Evolutionary conservation across 2,888 invertebrate species (phyloP), one percentile per base, ranked within the genome.

Genomic region (Quadroppia sp.): DNA sequence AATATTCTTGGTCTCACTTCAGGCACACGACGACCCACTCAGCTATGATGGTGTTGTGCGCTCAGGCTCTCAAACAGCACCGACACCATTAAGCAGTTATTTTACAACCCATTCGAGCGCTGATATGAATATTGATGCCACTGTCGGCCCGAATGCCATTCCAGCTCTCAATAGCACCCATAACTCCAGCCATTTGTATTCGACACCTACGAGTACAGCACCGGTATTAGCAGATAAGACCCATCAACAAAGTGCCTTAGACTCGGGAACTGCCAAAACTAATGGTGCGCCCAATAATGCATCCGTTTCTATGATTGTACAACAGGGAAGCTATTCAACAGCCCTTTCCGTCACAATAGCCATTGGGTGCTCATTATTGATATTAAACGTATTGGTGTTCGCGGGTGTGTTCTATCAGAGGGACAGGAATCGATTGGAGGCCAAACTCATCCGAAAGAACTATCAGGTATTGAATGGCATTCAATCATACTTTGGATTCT

Each of bases 301-400:
- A 25, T 75, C 75, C 7, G 69, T 74, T 9, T 75, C 73, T 25
- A 75, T 76, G 73, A 74, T 76, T 15, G 76, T 77, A 15, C 76
- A 76, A 48, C 70, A 74, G 2, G 72, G 72, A 0, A 91, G 92
- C 0, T 94, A 94, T 80, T 92, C 92, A 0, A 93, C 94, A 3
- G 94, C 94, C 1, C 84, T 94, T 17, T 92, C 92, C 82, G 92
- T 94, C 0, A 94, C 94, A 23, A 93, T 96, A 79, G 95, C 94
- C 20, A 69, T 77, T 11, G 78, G 78, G 45, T 75, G 74, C 48
- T 77, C 77, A 1, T 74, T 78, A 2, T 45, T 78, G 15, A 70
- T 78, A 48, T 73, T 78, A 4, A 78, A 78, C 76, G 70, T 78
- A 13, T 73, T 78, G 23, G 75, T 78, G 50, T 78, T 77, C 75